Conservation (phyloP, 2,797 vertebrate genomes). For the Okamejei kenojei region DNA sequence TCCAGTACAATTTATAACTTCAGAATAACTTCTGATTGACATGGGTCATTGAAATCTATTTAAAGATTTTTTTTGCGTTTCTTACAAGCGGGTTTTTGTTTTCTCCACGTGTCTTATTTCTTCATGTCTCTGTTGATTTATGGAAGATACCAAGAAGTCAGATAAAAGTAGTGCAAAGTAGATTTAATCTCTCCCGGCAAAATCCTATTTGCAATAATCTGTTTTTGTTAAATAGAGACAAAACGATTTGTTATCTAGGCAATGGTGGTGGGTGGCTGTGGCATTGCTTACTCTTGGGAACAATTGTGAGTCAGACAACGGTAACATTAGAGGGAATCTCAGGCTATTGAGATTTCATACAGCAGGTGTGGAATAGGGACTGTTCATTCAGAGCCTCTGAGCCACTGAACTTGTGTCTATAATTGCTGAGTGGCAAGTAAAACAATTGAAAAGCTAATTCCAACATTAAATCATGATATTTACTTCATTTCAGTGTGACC, state of each 20-base stretch:
- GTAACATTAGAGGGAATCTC: background rate
- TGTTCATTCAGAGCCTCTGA: background rate
- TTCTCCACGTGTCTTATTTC: background rate
- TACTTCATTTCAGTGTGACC: background rate
- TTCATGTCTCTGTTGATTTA: background rate
- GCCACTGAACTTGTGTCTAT: background rate
- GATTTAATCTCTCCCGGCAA: background rate
- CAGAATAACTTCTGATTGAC: background rate
- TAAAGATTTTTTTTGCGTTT: background rate
- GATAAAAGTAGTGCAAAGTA: background rate
- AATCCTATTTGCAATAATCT: background rate
- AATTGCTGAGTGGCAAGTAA: conserved; percentile 5
- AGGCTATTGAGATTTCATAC: background rate
- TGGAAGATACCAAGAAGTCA: background rate
- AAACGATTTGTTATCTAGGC: background rate
- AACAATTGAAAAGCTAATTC: conserved; percentile 26
- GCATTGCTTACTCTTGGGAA: background rate
- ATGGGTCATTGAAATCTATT: background rate
- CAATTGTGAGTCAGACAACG: background rate
- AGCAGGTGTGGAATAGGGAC: background rate
- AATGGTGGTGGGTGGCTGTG: no score
- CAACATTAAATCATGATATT: conserved; percentile 29
- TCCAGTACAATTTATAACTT: background rate
- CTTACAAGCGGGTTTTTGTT: no score
- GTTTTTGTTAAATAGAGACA: background rate